Base-by-base conservation (phyloP, 2,888 invertebrate genomes). In the Calameuta filiformis region DNA sequence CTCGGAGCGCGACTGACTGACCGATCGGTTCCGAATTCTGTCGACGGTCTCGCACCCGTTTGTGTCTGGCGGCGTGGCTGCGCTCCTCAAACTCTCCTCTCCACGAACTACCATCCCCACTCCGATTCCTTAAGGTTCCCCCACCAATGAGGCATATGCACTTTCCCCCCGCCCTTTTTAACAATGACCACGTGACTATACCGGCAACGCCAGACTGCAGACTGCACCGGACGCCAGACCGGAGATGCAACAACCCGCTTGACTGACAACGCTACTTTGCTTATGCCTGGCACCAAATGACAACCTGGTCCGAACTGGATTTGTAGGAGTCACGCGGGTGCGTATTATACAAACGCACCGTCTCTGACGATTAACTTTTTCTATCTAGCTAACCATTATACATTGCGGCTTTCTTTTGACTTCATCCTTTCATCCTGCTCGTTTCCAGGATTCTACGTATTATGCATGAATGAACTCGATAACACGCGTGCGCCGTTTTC, bases 211-310 rank as follows among this genome's bases (percentile, higher is more conserved):
- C 69, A 33, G 33, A 31, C 33, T 34, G 33, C 71, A 71, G 12
- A 71, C 56, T 23, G 23, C 69, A 15, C 33, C 34, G n/a, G n/a
- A 75, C 37, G 69, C 75, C 69, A 37, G 77, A 71, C 71, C 71
- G 71, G 71, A 71, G 71, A 71, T 71, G 71, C 71, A 56, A 76
- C 56, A 82, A 83, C 84, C 85, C 85, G 84, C 85, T 86, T 87
- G 86, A 88, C 87, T 87, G 88, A 88, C 88, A 87, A 87, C 85
- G 80, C 85, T 87, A 87, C 86, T 88, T 86, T 87, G 87, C 86
- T 88, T 86, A 85, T 88, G 86, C 86, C 86, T 87, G 85, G 31
- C 12, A 56, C 56, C 56, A 56, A 23, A 23, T 56, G 56, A 56
- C 56, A 56, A 56, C 23, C 56, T 56, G 23, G 56, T 23, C 9